Evolutionary conservation across 2,113 vertebrate species (phyloP).

Genomic region (Acrocephalus arundinaceus): DNA sequence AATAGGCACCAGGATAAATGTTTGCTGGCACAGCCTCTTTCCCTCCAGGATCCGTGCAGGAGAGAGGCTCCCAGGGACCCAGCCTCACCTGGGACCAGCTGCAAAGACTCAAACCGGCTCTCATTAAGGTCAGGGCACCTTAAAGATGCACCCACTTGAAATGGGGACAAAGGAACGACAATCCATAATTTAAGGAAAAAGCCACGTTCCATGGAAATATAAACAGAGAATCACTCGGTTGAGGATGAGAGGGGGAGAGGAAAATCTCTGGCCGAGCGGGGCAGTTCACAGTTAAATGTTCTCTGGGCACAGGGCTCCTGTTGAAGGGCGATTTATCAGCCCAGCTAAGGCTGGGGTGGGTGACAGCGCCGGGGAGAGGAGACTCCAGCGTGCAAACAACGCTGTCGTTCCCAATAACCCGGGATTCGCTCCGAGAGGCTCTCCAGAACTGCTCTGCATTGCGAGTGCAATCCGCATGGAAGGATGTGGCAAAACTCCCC

Average conservation of each 20-base stretch:
- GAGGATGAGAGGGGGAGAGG: not conserved
- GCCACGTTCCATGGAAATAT: not conserved
- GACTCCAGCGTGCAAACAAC: conserved; percentile 17
- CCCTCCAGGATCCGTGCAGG: not conserved
- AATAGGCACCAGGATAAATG: conserved; percentile 13
- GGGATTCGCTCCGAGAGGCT: conserved; percentile 27
- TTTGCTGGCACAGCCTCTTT: not conserved
- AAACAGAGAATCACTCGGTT: conserved; percentile 16
- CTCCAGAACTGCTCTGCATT: conserved; percentile 50
- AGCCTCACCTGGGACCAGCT: not conserved
- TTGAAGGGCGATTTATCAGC: conserved; percentile 36
- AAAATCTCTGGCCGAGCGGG: conserved; percentile 23
- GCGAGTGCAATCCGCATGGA: conserved; percentile 56
- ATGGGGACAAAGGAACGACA: not conserved
- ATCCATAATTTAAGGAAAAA: conserved; percentile 23
- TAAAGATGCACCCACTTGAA: not conserved
- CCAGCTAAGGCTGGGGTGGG: conserved; percentile 1
- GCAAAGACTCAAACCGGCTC: not conserved
- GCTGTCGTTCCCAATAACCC: not conserved
- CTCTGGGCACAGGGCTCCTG: not conserved
- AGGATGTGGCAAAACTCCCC: conserved; percentile 38
- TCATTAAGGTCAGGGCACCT: not conserved
- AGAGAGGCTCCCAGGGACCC: not conserved
- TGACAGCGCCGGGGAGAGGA: not conserved
- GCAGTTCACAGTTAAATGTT: not conserved